phyloP scores from a whole-genome alignment of 1,140 invertebrate species.

The Maniola jurtina region DNA sequence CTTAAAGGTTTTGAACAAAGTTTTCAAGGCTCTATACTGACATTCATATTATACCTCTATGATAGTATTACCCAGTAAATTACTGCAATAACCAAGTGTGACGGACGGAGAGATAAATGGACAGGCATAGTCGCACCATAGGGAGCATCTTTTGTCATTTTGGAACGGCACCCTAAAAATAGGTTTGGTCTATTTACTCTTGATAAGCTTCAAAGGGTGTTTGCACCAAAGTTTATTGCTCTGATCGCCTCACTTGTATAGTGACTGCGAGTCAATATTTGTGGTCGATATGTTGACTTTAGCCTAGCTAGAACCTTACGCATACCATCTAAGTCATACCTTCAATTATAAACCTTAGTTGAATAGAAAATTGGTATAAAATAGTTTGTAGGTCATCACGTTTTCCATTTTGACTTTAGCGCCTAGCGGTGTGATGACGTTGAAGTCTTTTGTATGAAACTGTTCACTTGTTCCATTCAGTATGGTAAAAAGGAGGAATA shows the following conservation, averaged over 20 bases:
- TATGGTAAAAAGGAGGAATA: too few relatives aligned
- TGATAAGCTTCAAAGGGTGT: not conserved
- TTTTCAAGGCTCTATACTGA: too few relatives aligned
- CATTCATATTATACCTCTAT: too few relatives aligned
- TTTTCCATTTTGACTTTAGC: not conserved
- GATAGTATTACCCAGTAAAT: too few relatives aligned
- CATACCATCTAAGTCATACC: not conserved
- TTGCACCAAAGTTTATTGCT: slow-evolving; percentile 10
- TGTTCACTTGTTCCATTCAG: too few relatives aligned
- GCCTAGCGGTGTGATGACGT: slow-evolving; percentile 22
- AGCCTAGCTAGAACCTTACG: slow-evolving; percentile 16
- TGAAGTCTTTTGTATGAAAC: slow-evolving; percentile 44
- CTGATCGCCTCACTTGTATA: slow-evolving; percentile 12
- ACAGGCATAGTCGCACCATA: too few relatives aligned
- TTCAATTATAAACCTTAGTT: not conserved
- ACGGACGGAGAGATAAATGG: too few relatives aligned
- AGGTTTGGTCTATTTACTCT: not conserved
- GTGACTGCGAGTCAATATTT: slow-evolving; percentile 39
- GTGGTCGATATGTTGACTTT: slow-evolving; percentile 42
- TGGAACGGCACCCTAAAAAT: too few relatives aligned
- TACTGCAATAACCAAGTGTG: too few relatives aligned
- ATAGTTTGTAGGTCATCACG: not conserved
- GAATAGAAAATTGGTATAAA: not conserved
- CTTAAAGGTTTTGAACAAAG: too few relatives aligned
- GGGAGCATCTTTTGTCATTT: too few relatives aligned